A percentile compares a stretch with the other conserved stretches of the same genome.
Evolutionary conservation across 2,113 vertebrate species (phyloP).

Genomic region (Hirundichthys speculiger): DNA sequence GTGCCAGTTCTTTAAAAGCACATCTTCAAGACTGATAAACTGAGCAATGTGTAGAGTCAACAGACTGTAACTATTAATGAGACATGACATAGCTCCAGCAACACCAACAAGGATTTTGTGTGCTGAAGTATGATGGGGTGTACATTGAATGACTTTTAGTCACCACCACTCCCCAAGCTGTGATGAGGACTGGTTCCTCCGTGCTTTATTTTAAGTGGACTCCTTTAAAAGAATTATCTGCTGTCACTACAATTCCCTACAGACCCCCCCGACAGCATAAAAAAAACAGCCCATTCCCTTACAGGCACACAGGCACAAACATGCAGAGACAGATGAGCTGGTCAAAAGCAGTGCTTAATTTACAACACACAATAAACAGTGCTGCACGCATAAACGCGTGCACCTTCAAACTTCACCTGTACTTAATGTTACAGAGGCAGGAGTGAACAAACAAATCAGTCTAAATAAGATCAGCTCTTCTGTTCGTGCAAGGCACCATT

Average conservation of each 20-base stretch:
- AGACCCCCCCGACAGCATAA: conserved; percentile 59
- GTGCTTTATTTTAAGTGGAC: conserved; percentile 55
- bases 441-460: background rate
- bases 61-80: conserved; percentile 40
- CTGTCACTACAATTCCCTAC: conserved; percentile 70
- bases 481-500: conserved; percentile 1
- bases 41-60: conserved; percentile 33
- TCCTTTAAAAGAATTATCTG: conserved; percentile 68
- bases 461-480: background rate
- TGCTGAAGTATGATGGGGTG: conserved; percentile 16
- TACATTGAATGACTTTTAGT: conserved; percentile 59
- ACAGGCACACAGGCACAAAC: conserved; percentile 15
- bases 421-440: background rate
- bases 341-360: conserved; percentile 9
- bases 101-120: conserved; percentile 19
- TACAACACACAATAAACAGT: conserved; percentile 5
- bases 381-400: background rate
- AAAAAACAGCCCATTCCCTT: conserved; percentile 39
- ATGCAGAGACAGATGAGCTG: background rate
- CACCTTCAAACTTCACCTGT: background rate
- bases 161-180: conserved; percentile 19
- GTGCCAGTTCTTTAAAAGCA: no score
- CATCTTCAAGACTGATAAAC: conserved; percentile 18
- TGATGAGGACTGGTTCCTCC: conserved; percentile 54
- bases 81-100: conserved; percentile 24